A percentile compares a stretch with the other conserved stretches of the same genome.
Evolutionary conservation across 2,888 invertebrate species (phyloP).

Genomic region (Drosophila villosipedis): DNA sequence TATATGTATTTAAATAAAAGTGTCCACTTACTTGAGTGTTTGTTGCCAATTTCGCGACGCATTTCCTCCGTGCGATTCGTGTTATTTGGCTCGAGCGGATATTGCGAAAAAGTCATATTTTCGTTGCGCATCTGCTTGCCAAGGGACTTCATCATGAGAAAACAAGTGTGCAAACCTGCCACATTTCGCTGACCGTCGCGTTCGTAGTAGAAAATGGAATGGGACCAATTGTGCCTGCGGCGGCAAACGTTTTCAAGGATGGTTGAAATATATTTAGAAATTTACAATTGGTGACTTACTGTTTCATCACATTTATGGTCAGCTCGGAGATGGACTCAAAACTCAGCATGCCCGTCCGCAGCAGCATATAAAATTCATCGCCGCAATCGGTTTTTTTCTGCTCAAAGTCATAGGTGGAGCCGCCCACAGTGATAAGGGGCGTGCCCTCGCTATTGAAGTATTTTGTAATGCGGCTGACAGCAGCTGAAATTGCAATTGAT

Average conservation of each 20-base stretch:
- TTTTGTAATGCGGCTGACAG: constrained; percentile 91
- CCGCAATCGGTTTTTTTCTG: constrained; percentile 89
- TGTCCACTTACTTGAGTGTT: constrained; percentile 90
- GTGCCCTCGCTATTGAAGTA: constrained; percentile 90
- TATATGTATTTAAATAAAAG: background rate
- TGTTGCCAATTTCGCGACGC: constrained; percentile 88
- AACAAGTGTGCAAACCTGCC: constrained; percentile 91
- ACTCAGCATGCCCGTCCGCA: constrained; percentile 90
- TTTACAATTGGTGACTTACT: constrained; percentile 86
- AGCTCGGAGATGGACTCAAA: constrained; percentile 91
- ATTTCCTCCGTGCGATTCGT: constrained; percentile 88
- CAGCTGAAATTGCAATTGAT: constrained; percentile 87
- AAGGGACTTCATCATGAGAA: constrained; percentile 90
- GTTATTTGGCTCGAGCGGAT: constrained; percentile 81
- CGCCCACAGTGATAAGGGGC: constrained; percentile 93
- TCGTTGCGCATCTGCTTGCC: constrained; percentile 87
- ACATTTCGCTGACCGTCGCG: constrained; percentile 89
- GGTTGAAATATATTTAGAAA: background rate
- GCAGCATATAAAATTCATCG: constrained; percentile 92
- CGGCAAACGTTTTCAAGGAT: background rate
- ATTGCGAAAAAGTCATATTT: constrained; percentile 84
- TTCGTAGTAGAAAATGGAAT: constrained; percentile 91
- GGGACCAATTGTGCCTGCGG: constrained; percentile 90
- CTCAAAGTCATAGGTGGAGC: constrained; percentile 92
- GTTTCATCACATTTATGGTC: constrained; percentile 89